phyloP scores from a whole-genome alignment of 2,113 vertebrate species.

The Pteronura brasiliensis region DNA sequence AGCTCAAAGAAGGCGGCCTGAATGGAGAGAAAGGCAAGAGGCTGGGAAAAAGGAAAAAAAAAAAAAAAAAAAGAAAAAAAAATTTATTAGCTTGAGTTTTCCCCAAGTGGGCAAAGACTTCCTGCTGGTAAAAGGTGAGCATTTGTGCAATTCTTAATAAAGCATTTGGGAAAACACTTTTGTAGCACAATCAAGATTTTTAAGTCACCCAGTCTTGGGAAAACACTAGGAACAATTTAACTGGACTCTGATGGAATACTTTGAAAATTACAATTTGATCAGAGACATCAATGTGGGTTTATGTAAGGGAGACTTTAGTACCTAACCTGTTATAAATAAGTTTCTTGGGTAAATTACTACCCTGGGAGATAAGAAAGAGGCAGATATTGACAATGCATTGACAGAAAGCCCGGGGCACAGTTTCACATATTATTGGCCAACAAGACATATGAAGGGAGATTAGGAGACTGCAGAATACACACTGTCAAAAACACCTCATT shows the following conservation, averaged over 20 bases:
- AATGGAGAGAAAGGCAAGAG: background rate
- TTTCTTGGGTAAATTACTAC: constrained; percentile 50
- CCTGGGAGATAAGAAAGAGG: constrained; percentile 21
- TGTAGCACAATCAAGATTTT: constrained; percentile 20
- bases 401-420: background rate
- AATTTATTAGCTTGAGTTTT: constrained; percentile 51
- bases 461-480: background rate
- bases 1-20: background rate
- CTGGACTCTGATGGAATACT: constrained; percentile 43
- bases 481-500: background rate
- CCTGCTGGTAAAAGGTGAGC: constrained; percentile 52
- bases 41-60: background rate
- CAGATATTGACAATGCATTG: constrained; percentile 18
- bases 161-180: constrained; percentile 26
- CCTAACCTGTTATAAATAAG: background rate
- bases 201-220: constrained; percentile 27
- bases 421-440: background rate
- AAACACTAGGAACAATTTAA: constrained; percentile 49
- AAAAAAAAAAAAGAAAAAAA: background rate
- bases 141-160: constrained; percentile 45
- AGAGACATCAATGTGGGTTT: constrained; percentile 47
- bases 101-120: constrained; percentile 50
- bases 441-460: background rate
- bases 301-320: constrained; percentile 43
- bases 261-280: constrained; percentile 67